A percentile compares a stretch with the other conserved stretches of the same genome.
Evolutionary conservation across 2,797 vertebrate genomes (phyloP).

Genomic region (Pteronotus mesoamericanus): DNA sequence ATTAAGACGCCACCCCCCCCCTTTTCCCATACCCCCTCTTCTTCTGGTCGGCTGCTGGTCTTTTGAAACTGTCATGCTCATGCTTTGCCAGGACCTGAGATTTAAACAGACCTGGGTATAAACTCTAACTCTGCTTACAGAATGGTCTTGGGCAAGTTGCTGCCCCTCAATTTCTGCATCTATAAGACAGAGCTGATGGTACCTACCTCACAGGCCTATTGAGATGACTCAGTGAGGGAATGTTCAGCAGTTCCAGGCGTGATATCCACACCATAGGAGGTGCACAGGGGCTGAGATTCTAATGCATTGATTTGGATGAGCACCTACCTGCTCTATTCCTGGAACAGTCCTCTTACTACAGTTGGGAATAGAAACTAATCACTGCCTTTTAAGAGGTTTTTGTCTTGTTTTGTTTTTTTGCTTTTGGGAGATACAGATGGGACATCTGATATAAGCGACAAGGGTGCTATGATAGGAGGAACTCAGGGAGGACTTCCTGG

Average conservation of each 20-base stretch:
- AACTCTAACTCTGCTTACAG: neutral
- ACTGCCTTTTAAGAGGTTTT: neutral
- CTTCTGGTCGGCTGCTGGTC: neutral
- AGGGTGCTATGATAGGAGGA: neutral
- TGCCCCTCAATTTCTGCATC: neutral
- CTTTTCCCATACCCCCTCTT: neutral
- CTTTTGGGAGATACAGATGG: neutral
- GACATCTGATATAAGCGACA: neutral
- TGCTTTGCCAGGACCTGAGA: neutral
- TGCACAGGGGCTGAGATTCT: neutral
- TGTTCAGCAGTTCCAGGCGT: neutral
- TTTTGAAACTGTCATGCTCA: neutral
- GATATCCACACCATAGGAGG: neutral
- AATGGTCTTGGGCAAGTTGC: neutral
- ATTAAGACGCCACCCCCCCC: neutral
- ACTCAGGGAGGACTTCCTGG: neutral
- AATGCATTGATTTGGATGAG: neutral
- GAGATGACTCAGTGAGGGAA: neutral
- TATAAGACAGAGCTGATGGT: neutral
- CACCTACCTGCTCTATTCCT: neutral
- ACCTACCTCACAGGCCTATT: neutral
- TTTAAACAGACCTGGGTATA: neutral
- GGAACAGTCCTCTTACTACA: neutral
- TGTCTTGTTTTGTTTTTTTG: neutral
- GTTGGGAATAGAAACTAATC: neutral